Evolutionary conservation across 2,113 vertebrate genomes (phyloP), one percentile per base, ranked within the genome.

Genomic region (Prolemur simus): DNA sequence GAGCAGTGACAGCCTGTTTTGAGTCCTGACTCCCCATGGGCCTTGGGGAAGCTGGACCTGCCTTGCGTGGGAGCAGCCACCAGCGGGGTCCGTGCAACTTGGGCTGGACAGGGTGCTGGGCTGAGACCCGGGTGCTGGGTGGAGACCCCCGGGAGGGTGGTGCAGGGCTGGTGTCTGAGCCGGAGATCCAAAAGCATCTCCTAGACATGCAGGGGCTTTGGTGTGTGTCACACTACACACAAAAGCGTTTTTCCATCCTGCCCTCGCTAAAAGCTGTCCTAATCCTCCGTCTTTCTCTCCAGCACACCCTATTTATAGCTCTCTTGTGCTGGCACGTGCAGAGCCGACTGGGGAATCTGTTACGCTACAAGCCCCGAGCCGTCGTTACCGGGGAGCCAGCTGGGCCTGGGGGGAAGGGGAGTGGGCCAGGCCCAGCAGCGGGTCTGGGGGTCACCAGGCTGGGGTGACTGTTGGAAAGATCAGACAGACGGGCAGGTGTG

Each of bases 271-370:
- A 64, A 90, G 66, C 94, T 58, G 14, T 15, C 78, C 87, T 94
- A 73, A 89, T 92, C 89, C 89, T 58, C 96, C 14, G 69, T 77
- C 95, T 93, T 82, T 96, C 94, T 96, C 56, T 95, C 80, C 84
- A n/a, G n/a, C 95, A 69, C 47, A 49, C 58, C 83, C 95, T 96
- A 84, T 93, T 96, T 89, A 94, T 90, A 97, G 95, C 60, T 68
- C 83, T 83, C 69, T 63, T 49, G 8, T 68, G 91, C 86, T 86
- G 92, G 96, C 97, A 95, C 69, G 12, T 84, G 95, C 45, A 10
- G 68, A 81, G 56, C 80, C 37, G 42, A 45, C 91, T 27, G 3
- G 58, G 88, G 93, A 93, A 56, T 83, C 96, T 95, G 89, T 68
- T 69, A 82, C 37, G 14, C 95, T 83, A 3, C 27, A 6, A 80